Base-by-base conservation (phyloP, 2,797 vertebrate genomes). In the Hippopotamyrus pictus region DNA sequence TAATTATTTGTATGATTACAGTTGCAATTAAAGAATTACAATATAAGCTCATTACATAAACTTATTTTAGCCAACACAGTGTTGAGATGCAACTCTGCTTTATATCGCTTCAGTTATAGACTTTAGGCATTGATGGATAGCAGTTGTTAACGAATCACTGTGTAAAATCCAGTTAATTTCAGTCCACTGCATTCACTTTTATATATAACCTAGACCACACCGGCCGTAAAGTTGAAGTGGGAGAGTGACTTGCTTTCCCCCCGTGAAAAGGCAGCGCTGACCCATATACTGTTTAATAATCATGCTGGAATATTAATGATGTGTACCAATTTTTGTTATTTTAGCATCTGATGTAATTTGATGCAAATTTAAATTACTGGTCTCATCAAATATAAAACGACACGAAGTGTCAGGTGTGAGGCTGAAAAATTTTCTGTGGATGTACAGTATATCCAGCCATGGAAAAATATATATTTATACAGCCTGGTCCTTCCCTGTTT, bases 321-420 rank as follows among this genome's bases (percentile, higher is more conserved):
- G 90, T 86, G 92, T 90, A 79, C 91, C 91, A 92, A 93, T 90
- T 93, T 93, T 73, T 33, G 92, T 94, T 95, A 93, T 93, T 94
- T 92, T 88, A 91, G 90, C 88, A 93, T 93, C 93, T 87, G 53
- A 87, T 87, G 29, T 59, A 87, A 54, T 88, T 90, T 91, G 54
- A 65, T 65, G 92, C 92, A 94, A 94, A 92, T 92, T 92, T 91
- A 93, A 93, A 95, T 95, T 94, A 94, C 94, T 93, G 92, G 92
- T 95, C 92, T 93, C 92, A 94, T 95, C 95, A 95, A 95, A 94
- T 92, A 92, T 93, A 94, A 92, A 91, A 79, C 2, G 17, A 44
- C 17, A 79, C 7, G 6, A 19, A 79, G 73, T 17, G 37, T 19
- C 14, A 79, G 37, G 12, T 33, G 62, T 69, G 12, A 14, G 12